Base-by-base conservation (phyloP, 2,113 vertebrate genomes). In the Pseudopipra pipra region DNA sequence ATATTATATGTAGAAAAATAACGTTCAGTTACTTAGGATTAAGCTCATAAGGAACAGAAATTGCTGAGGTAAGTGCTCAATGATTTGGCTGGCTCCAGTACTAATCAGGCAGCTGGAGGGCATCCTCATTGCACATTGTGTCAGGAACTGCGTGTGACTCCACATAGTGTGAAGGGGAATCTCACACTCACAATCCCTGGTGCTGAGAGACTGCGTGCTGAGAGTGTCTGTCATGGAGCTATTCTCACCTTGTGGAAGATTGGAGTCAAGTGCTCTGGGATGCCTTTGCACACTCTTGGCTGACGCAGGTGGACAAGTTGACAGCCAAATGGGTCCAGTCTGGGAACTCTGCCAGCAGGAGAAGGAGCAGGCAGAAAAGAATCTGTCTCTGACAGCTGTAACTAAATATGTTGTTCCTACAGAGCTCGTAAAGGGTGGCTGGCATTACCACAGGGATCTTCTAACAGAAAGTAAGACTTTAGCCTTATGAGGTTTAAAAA, bases 311-410 rank as follows among this genome's bases (percentile, higher is more conserved):
- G 46, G 74, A 47, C 46, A 71, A 41, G 22, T 8, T 61, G 22
- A 28, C 31, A 90, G 75, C 51, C 67, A 96, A 82, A 63, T 3
- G 12, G 39, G 30, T 74, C 47, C 65, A 56, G 8, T 16, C 78
- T 91, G 85, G 85, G 79, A 97, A 73, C 11, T 35, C 55, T 80
- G 93, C 85, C 96, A 95, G 82, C 18, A 65, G 52, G 28, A 79
- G 61, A 12, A 87, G 52, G 43, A 95, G 61, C 27, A 30, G 37
- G 78, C 44, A 91, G 41, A 76, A 49, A 58, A 55, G 14, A 58
- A 21, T 30, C 61, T 83, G 67, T 59, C 43, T 90, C 46, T 83
- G 46, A 58, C 51, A 89, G 28, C 67, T 91, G 43, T 59, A 85
- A 63, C 63, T 86, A 80, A 88, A 87, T 43, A 41, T 20, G 62